phyloP scores from a whole-genome alignment of 2,888 invertebrate species.

The Chymomyza amoena region DNA sequence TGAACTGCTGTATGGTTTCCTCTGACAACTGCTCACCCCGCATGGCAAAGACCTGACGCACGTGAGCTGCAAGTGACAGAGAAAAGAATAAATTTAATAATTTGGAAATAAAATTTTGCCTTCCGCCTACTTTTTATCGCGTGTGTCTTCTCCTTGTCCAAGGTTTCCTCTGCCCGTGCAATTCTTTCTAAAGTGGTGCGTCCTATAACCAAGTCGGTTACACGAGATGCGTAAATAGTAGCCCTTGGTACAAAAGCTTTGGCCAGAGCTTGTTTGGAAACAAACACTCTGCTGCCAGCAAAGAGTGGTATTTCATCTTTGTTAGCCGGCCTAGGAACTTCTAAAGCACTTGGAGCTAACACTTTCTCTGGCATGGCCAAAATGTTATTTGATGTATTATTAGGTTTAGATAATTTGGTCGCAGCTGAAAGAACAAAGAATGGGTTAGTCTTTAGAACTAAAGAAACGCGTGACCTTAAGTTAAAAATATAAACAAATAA shows the following conservation, averaged over 20 bases:
- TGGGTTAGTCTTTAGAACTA: background rate
- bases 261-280: slow-evolving; percentile 74
- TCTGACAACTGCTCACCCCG: slow-evolving; percentile 68
- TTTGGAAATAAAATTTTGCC: background rate
- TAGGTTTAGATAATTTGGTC: background rate
- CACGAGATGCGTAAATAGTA: slow-evolving; percentile 75
- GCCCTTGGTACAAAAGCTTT: slow-evolving; percentile 75
- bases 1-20: slow-evolving; percentile 61
- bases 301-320: slow-evolving; percentile 72
- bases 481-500: slow-evolving; percentile 29
- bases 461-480: background rate
- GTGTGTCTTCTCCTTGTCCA: slow-evolving; percentile 65
- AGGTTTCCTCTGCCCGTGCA: slow-evolving; percentile 46
- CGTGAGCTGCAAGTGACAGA: slow-evolving; percentile 69
- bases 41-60: slow-evolving; percentile 75
- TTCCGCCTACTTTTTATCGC: slow-evolving; percentile 75
- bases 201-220: slow-evolving; percentile 76
- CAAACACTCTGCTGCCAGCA: slow-evolving; percentile 75
- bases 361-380: background rate
- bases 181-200: slow-evolving; percentile 59
- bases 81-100: background rate
- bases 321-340: background rate
- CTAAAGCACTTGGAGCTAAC: background rate
- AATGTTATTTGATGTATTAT: background rate
- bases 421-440: background rate